Conservation (phyloP, 2,888 invertebrate species). For the Pyrocoelia pectoralis region DNA sequence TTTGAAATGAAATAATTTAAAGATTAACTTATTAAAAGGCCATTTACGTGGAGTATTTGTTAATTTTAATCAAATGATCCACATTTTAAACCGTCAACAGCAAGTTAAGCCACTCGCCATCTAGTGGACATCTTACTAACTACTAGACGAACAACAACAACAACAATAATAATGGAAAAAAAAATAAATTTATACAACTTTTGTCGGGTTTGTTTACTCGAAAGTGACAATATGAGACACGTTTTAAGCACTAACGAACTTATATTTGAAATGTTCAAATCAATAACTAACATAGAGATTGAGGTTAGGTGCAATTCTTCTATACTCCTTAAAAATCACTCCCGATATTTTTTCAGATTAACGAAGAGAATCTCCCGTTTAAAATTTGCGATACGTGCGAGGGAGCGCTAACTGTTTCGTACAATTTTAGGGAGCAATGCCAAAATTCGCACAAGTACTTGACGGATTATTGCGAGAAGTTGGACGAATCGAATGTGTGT, state of each 20-base stretch:
- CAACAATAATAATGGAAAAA: too few species aligned
- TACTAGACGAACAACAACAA: too few species aligned
- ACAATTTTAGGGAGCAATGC: slow-evolving; percentile 45
- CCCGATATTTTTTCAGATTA: neutral
- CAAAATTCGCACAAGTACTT: slow-evolving; percentile 43
- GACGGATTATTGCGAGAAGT: neutral
- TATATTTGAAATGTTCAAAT: slow-evolving; percentile 41
- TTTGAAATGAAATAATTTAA: too few species aligned
- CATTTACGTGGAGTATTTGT: too few species aligned
- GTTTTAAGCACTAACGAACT: slow-evolving; percentile 17
- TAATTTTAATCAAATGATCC: too few species aligned
- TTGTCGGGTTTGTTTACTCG: slow-evolving; percentile 45
- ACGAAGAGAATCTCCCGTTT: neutral
- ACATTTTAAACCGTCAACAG: too few species aligned
- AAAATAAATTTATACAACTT: slow-evolving; percentile 33
- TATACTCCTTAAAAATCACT: too few species aligned
- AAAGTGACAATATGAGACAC: slow-evolving; percentile 42
- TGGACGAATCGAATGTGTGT: neutral
- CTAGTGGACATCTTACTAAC: too few species aligned
- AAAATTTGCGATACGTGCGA: slow-evolving; percentile 44
- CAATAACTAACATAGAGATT: slow-evolving; percentile 43
- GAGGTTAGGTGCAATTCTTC: slow-evolving; percentile 2
- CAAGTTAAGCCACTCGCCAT: too few species aligned
- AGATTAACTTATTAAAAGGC: too few species aligned
- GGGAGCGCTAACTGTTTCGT: slow-evolving; percentile 45